These are phyloP conservation scores for Phenganax subtilis DNA, from an alignment of 92 coral and sea anemone genomes.

Conservation along the genomic window DNA sequence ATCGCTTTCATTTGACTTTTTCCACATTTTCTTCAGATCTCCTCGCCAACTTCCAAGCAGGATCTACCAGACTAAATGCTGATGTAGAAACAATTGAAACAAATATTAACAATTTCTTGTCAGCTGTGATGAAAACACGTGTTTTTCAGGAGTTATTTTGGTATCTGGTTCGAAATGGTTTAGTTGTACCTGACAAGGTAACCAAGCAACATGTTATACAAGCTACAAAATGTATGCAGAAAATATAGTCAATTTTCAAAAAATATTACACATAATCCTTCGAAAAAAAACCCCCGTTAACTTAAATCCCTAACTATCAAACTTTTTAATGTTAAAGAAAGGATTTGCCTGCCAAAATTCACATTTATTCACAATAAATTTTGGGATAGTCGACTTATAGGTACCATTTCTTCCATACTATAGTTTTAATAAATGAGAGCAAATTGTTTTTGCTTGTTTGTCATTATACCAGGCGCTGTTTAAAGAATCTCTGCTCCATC, in stretches of 20 bases:
- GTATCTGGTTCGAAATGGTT: slow-evolving; percentile 29
- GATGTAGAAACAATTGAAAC: neutral
- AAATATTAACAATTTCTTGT: slow-evolving; percentile 16
- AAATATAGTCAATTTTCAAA: neutral
- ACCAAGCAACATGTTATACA: neutral
- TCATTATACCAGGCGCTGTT: slow-evolving; percentile 3
- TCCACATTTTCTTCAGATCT: slow-evolving; percentile 8
- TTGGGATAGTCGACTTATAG: too few relatives aligned
- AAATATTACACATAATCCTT: neutral
- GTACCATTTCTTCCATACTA: neutral
- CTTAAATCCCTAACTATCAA: too few relatives aligned
- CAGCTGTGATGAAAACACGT: slow-evolving; percentile 6
- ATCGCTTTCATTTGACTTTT: neutral
- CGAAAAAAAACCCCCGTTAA: too few relatives aligned
- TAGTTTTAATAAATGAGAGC: neutral
- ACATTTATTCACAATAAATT: too few relatives aligned
- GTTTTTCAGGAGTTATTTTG: slow-evolving; percentile 27
- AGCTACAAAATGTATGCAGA: neutral
- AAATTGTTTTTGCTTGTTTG: neutral
- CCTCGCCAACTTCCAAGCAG: slow-evolving; percentile 21
- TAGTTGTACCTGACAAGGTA: slow-evolving; percentile 17
- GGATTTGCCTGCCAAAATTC: too few relatives aligned
- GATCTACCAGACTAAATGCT: neutral
- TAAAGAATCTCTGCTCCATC: slow-evolving; percentile 7
- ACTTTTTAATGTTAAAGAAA: too few relatives aligned